Percentiles rank a stretch among this genome's conserved stretches.
phyloP scores from a whole-genome alignment of 2,113 vertebrate species.

The Ochotona princeps region DNA sequence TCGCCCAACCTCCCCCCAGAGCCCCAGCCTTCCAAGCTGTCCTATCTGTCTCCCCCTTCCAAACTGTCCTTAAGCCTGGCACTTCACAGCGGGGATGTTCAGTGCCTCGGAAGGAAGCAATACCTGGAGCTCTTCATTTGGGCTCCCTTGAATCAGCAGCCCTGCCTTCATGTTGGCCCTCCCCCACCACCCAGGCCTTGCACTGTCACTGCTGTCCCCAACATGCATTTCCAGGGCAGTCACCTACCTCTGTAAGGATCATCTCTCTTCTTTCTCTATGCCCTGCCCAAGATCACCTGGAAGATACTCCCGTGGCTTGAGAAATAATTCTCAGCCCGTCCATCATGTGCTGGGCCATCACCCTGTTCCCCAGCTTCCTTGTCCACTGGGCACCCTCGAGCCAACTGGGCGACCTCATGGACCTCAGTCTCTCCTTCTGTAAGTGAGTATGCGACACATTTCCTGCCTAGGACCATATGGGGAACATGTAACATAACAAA shows the following conservation, averaged over 20 bases:
- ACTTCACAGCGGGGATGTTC: neutral
- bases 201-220: neutral
- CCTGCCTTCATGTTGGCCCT: too few relatives aligned
- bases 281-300: neutral
- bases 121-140: neutral
- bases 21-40: neutral
- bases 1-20: neutral
- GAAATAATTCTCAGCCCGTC: neutral
- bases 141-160: neutral
- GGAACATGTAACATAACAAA: neutral
- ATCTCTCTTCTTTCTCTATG: rapidly evolving
- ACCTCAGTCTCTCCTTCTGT: neutral
- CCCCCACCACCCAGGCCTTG: neutral
- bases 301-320: neutral
- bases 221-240: neutral
- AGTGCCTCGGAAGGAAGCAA: neutral
- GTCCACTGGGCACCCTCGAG: neutral
- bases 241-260: neutral
- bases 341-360: neutral
- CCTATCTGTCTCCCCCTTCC: too few relatives aligned
- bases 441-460: neutral
- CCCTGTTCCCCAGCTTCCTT: too few relatives aligned
- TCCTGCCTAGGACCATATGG: neutral
- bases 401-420: neutral
- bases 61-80: neutral